phyloP scores from a whole-genome alignment of 53 echinoderm and acorn worm species.

The Holothuria scabra region DNA sequence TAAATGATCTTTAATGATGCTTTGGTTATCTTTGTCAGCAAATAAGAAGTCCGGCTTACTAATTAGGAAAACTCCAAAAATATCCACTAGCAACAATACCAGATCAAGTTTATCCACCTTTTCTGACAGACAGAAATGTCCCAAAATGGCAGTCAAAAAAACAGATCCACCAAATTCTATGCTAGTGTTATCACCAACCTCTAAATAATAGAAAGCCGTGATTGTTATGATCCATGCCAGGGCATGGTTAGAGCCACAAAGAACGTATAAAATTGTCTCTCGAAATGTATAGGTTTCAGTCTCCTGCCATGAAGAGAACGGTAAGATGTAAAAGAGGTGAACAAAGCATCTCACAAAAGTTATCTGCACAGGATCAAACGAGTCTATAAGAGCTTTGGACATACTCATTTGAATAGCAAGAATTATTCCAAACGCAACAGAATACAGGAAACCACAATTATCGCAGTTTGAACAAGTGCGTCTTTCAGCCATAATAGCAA shows the following conservation, averaged over 20 bases:
- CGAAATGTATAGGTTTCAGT: background rate
- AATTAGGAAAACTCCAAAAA: background rate
- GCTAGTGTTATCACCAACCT: slow-evolving; percentile 1
- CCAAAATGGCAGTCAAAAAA: slow-evolving; percentile 5
- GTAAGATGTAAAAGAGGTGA: background rate
- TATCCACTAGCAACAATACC: background rate
- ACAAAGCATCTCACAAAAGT: slow-evolving; percentile 1
- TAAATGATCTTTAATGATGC: no score
- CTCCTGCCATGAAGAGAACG: background rate
- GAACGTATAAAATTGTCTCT: background rate
- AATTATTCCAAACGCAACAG: no score
- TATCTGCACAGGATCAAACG: background rate
- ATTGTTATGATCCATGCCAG: background rate
- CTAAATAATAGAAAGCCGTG: background rate
- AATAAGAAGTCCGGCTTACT: slow-evolving; percentile 8
- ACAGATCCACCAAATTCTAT: slow-evolving; percentile 1
- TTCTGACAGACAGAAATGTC: slow-evolving; percentile 13
- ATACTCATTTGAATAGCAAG: no score
- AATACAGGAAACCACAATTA: no score
- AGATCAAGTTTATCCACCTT: background rate
- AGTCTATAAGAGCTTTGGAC: no score
- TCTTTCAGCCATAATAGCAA: no score
- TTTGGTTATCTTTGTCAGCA: background rate
- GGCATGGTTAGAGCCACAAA: background rate
- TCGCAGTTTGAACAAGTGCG: no score